Conservation (phyloP, 2,888 invertebrate species). For the Baccha elongata region DNA sequence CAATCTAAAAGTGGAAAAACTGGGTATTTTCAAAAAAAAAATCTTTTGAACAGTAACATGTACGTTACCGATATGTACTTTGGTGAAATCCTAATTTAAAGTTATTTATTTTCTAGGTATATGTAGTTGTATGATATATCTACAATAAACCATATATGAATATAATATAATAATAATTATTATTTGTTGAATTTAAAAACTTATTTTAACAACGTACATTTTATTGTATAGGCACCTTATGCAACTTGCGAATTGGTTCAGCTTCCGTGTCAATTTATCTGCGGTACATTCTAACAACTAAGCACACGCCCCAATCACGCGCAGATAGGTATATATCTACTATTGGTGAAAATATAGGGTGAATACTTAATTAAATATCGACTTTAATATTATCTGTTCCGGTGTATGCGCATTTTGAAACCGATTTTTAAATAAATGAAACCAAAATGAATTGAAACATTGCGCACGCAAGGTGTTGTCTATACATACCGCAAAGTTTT, state of each 20-base stretch:
- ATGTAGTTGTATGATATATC: no score
- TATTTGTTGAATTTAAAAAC: no score
- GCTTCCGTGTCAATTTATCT: constrained; percentile 24
- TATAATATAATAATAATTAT: no score
- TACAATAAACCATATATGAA: no score
- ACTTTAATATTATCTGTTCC: constrained; percentile 42
- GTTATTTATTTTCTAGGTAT: no score
- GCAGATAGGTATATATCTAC: constrained; percentile 1
- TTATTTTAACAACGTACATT: no score
- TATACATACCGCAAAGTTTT: not conserved
- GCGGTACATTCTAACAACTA: not conserved
- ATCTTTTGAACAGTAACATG: no score
- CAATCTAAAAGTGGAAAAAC: no score
- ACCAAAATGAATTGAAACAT: constrained; percentile 59
- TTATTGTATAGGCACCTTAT: no score
- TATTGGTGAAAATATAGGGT: constrained; percentile 53
- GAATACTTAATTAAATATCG: constrained; percentile 64
- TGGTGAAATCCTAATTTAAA: no score
- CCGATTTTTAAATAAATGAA: constrained; percentile 34
- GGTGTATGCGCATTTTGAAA: constrained; percentile 66
- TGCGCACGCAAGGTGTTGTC: constrained; percentile 49
- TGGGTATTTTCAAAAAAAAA: no score
- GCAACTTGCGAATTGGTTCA: not conserved
- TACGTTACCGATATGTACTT: no score
- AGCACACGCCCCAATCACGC: constrained; percentile 49